Base-by-base conservation (phyloP, 2,888 invertebrate species). In the Drosophila rubida region DNA sequence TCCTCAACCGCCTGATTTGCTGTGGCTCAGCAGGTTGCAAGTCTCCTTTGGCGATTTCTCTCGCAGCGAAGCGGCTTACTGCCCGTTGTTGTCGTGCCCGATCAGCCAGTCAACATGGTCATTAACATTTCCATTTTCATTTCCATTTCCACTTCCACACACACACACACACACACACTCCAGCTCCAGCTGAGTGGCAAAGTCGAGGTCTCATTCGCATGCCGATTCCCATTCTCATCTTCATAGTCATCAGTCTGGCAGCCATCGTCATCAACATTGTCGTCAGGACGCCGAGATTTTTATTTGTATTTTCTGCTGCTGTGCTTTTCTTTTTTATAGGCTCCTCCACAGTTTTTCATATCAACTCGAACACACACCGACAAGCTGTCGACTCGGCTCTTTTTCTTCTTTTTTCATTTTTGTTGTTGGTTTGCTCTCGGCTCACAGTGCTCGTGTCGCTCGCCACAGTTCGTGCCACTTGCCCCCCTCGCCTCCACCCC, bases 191-290 rank as follows among this genome's bases (percentile, higher is more conserved):
- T 7, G 6, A 25, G 4, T 25, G 11, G 14, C 2, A 7, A 54
- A 72, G 53, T 53, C 37, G 4, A 19, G 19, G 19, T 19, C 19
- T 19, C 51, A 59, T 46, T 51, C 11, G 4, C 49, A 65, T 69
- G 45, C 8, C 11, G 59, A 69, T 62, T 65, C 30, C 25, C 76
- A 67, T 61, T 68, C 46, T 46, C 66, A 66, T 70, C 61, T 55
- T 48, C 58, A 67, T 69, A 41, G 51, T 49, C 75, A 70, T 73
- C 66, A 68, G 83, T 83, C 83, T 67, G 72, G 62, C 62, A 59
- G 59, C 48, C 63, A 75, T 80, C 75, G 69, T 76, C 85, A 87
- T 87, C 76, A 87, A 76, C 87, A 81, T 85, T 85, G 79, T 87
- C 76, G 82, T 87, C 82, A 83, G 80, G 62, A 71, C 78, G 62